Percentiles rank a stretch among this genome's conserved stretches.
Evolutionary conservation across 2,797 vertebrate species (phyloP).

Genomic region (Chaenodraco wilsoni): DNA sequence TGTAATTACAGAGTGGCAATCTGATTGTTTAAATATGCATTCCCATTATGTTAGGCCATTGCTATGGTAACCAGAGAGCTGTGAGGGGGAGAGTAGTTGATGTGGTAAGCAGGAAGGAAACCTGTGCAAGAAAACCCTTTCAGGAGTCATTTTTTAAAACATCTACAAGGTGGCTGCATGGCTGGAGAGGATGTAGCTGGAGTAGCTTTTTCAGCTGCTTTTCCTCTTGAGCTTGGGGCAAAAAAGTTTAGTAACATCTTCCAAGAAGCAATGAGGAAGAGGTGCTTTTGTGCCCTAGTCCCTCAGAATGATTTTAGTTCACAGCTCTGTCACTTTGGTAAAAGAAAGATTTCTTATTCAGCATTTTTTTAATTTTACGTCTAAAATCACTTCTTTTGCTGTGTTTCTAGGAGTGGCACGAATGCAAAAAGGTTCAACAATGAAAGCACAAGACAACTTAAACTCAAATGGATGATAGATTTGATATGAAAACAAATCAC

Average conservation of each 20-base stretch:
- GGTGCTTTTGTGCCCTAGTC: slow-evolving; percentile 22
- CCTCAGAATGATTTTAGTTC: slow-evolving; percentile 8
- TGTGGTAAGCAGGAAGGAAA: slow-evolving; percentile 5
- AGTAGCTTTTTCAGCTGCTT: too few relatives aligned
- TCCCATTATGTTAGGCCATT: slow-evolving; percentile 13
- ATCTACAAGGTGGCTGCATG: slow-evolving; percentile 27
- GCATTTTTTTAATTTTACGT: slow-evolving; percentile 2
- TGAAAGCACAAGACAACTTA: slow-evolving; percentile 8
- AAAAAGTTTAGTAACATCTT: slow-evolving; percentile 35
- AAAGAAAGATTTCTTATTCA: neutral
- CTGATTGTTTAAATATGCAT: slow-evolving; percentile 43
- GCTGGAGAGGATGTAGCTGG: slow-evolving; percentile 15
- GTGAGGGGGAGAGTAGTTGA: slow-evolving; percentile 12
- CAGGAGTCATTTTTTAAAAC: slow-evolving; percentile 42
- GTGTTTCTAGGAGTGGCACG: neutral
- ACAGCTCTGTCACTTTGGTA: slow-evolving; percentile 4
- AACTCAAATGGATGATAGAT: slow-evolving; percentile 31
- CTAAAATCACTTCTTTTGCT: slow-evolving; percentile 8
- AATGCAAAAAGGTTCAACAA: neutral
- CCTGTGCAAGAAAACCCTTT: slow-evolving; percentile 53
- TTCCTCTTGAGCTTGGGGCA: slow-evolving; percentile 30
- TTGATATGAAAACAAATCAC: slow-evolving; percentile 27
- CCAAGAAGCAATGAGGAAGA: slow-evolving; percentile 27
- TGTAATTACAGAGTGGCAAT: slow-evolving; percentile 43
- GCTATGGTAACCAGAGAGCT: slow-evolving; percentile 35